These are phyloP conservation scores for Lepilemur ruficaudatus DNA, from an alignment of 2,797 vertebrate species.

Conservation along the genomic window DNA sequence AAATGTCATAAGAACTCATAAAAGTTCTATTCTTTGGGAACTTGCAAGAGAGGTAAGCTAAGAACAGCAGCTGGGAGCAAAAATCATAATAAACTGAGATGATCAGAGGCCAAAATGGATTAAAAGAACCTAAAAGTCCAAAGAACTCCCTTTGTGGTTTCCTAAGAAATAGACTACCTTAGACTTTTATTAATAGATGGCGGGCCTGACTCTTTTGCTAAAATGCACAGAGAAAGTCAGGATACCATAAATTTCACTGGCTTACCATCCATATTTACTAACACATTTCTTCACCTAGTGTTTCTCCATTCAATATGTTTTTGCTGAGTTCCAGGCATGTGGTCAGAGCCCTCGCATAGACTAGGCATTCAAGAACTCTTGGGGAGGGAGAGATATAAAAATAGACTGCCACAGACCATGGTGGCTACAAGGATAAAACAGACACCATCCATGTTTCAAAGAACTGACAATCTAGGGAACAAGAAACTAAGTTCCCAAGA, in stretches of 20 bases:
- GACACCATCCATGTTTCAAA: not conserved
- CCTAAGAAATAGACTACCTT: not conserved
- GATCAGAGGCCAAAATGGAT: not conserved
- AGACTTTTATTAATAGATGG: not conserved
- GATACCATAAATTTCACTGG: not conserved
- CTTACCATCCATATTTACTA: not conserved
- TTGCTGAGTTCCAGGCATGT: not conserved
- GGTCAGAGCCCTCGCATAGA: not conserved
- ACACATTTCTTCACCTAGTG: not conserved
- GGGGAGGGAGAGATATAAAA: not conserved
- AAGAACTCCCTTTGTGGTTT: not conserved
- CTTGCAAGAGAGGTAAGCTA: not conserved
- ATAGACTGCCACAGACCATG: not conserved
- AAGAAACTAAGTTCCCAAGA: not conserved
- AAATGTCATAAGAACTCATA: not conserved
- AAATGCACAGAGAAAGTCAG: slow-evolving; percentile 19
- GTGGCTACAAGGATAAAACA: not conserved
- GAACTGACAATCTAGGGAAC: not conserved
- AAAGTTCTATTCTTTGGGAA: not conserved
- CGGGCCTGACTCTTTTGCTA: not conserved
- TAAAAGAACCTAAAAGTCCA: slow-evolving; percentile 26
- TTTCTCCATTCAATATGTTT: not conserved
- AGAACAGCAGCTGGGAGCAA: not conserved
- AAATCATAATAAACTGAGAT: slow-evolving; percentile 13
- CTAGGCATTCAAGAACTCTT: not conserved